Evolutionary conservation across 2,888 invertebrate species (phyloP), one percentile per base, ranked within the genome.

Genomic region (Leucoma salicis): DNA sequence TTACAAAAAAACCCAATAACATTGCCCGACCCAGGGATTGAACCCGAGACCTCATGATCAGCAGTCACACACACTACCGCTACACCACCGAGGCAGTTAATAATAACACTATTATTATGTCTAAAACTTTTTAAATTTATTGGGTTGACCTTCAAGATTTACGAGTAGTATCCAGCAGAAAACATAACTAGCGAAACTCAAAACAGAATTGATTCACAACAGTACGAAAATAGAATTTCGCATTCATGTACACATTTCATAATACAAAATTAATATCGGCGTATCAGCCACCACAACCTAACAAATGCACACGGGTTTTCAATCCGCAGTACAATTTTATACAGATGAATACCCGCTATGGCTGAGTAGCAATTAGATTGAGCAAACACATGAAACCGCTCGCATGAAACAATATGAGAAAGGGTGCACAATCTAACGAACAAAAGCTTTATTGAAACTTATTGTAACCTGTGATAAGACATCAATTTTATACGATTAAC

Each of bases 311-410:
- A 62, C 50, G 54, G 53, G 43, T 56, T 57, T 63, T 51, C 61
- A 60, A 63, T 62, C 59, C 72, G 70, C 77, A 76, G 75, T 77
- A 82, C 79, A 72, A 82, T 83, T 82, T 75, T 71, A 70, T 78
- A 70, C 78, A 74, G 69, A 75, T 78, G 85, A 79, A 78, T 84
- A 73, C 77, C 64, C 71, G 61, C 65, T 62, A 67, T 75, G 81
- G 77, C 78, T 82, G 82, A 82, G 78, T 84, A 81, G 84, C 87
- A 86, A 88, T 87, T 87, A 87, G 82, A 86, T 83, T 81, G 81
- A 76, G 76, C 86, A 87, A 87, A 87, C 83, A 83, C 67, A 77
- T 67, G 72, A 70, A 75, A 70, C 78, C 84, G 78, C 78, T 82
- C 83, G 70, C 58, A 66, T 66, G 78, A 75, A 83, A 88, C 84